Percentiles rank a stretch among this genome's conserved stretches.
Conservation (phyloP, 1,140 invertebrate genomes). For the Leptinotarsa undecemlineata region DNA sequence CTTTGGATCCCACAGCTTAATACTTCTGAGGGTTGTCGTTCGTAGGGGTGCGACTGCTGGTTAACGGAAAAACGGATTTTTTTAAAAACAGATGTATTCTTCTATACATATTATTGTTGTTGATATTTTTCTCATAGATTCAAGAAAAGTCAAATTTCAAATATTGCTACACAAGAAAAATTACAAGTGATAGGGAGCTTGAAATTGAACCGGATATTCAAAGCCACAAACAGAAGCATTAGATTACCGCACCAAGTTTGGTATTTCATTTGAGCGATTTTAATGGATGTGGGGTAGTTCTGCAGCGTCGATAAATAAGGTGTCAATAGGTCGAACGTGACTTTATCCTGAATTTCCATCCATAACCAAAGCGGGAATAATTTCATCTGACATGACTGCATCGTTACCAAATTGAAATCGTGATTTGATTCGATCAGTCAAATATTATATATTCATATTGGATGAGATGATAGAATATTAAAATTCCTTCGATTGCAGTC, state of each 20-base stretch:
- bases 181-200: too few species aligned
- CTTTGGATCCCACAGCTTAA: too few species aligned
- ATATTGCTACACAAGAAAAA: too few species aligned
- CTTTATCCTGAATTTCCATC: conserved; percentile 11
- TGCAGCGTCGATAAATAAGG: conserved; percentile 16
- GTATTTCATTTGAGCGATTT: conserved; percentile 27
- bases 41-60: too few species aligned
- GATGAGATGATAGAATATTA: neutral
- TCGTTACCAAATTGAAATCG: conserved; percentile 21
- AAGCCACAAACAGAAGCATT: neutral
- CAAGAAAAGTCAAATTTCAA: too few species aligned
- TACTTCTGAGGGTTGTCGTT: too few species aligned
- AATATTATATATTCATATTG: conserved; percentile 3
- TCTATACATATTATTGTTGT: too few species aligned
- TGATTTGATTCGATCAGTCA: conserved; percentile 24
- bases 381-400: conserved; percentile 21
- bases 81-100: too few species aligned
- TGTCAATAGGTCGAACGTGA: conserved; percentile 26
- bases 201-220: neutral
- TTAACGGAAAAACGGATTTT: too few species aligned
- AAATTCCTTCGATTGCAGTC: neutral
- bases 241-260: neutral
- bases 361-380: conserved; percentile 21
- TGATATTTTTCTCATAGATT: too few species aligned
- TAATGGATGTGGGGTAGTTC: conserved; percentile 13